Evolutionary conservation across 2,888 invertebrate genomes (phyloP).

Genomic region (Clusia tigrina): DNA sequence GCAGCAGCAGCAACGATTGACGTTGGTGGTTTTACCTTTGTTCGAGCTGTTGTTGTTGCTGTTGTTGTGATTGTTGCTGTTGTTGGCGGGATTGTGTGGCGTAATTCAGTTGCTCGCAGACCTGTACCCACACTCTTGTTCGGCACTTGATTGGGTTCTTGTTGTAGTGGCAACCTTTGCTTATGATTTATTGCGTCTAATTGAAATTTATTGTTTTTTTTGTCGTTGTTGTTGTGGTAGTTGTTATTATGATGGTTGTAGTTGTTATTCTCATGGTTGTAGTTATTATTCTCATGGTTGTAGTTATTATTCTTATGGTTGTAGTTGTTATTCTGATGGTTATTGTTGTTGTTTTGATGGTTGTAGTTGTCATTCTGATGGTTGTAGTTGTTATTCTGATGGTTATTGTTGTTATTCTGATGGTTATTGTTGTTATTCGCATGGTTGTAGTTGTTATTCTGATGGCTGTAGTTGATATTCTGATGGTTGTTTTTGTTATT

Average conservation of each 20-base stretch:
- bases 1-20: constrained; percentile 6
- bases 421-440: not conserved
- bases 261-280: not conserved
- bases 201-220: constrained; percentile 2
- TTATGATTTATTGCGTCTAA: constrained; percentile 8
- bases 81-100: constrained; percentile 39
- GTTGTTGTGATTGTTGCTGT: constrained; percentile 30
- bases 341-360: no score
- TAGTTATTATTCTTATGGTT: no score
- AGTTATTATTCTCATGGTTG: not conserved
- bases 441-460: not conserved
- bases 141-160: no score
- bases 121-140: constrained; percentile 2
- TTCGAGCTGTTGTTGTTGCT: constrained; percentile 18
- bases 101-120: constrained; percentile 29
- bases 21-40: constrained; percentile 1
- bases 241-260: constrained; percentile 41
- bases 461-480: no score
- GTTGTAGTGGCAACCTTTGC: no score
- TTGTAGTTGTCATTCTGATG: no score
- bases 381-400: no score
- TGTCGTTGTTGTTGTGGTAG: constrained; percentile 12
- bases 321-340: no score
- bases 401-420: no score
- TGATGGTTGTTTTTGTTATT: no score